A percentile compares a stretch with the other conserved stretches of the same genome.
Evolutionary conservation across 2,888 invertebrate genomes (phyloP).

Genomic region (Cyclophora punctaria): DNA sequence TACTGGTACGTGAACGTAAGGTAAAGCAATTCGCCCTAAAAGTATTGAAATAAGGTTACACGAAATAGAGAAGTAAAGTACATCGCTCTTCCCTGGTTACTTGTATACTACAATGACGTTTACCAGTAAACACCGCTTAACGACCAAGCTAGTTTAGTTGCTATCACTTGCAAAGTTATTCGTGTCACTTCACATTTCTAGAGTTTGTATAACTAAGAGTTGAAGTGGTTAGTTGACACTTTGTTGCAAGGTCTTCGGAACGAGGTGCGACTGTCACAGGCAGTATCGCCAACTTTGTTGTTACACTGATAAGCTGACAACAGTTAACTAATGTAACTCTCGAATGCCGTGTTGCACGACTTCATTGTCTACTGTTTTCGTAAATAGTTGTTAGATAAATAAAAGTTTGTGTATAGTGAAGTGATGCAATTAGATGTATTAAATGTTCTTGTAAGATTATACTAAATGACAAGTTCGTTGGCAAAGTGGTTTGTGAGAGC

Average conservation of each 20-base stretch:
- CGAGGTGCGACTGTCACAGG: constrained; percentile 41
- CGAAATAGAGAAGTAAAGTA: too few species aligned
- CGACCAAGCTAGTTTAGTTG: constrained; percentile 25
- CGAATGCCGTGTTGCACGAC: constrained; percentile 16
- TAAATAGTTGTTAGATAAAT: too few species aligned
- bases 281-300: constrained; percentile 36
- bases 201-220: constrained; percentile 37
- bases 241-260: constrained; percentile 52
- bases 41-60: too few species aligned
- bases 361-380: neutral
- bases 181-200: constrained; percentile 41
- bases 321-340: constrained; percentile 21
- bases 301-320: constrained; percentile 33
- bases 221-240: constrained; percentile 55
- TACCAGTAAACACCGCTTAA: neutral
- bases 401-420: too few species aligned
- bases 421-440: too few species aligned
- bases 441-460: too few species aligned
- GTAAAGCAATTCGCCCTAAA: too few species aligned
- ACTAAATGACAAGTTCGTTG: too few species aligned
- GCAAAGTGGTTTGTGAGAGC: too few species aligned
- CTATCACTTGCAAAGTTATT: constrained; percentile 49
- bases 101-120: too few species aligned
- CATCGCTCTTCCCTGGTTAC: too few species aligned
- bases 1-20: too few species aligned